These are phyloP conservation scores for Oncorhynchus kisutch DNA, from an alignment of 2,113 vertebrate species.

Conservation along the genomic window DNA sequence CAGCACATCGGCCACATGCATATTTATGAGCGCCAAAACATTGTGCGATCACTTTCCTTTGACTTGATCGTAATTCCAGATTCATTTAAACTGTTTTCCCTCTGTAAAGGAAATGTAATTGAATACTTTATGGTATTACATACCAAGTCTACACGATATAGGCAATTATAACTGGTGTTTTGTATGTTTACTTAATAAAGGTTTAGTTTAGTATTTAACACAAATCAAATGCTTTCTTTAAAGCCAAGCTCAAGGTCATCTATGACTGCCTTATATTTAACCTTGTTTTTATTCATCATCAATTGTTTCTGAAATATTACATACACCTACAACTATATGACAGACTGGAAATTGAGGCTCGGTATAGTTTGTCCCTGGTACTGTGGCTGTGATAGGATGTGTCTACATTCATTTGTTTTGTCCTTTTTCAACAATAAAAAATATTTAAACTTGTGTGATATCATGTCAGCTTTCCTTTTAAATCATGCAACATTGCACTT, in stretches of 20 bases:
- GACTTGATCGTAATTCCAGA: slow-evolving; percentile 33
- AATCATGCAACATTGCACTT: neutral
- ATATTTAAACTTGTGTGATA: neutral
- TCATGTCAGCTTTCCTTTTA: neutral
- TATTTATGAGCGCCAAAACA: slow-evolving; percentile 43
- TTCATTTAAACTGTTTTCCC: slow-evolving; percentile 24
- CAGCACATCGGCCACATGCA: slow-evolving; percentile 19
- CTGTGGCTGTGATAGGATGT: neutral
- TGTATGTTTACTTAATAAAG: slow-evolving; percentile 17
- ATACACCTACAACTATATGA: too few relatives aligned
- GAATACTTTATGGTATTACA: slow-evolving; percentile 30
- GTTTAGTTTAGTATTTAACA: neutral
- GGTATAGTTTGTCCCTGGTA: neutral
- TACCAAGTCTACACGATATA: slow-evolving; percentile 23
- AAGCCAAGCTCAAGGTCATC: neutral
- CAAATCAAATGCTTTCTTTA: neutral
- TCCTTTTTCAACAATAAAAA: neutral
- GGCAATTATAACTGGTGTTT: neutral
- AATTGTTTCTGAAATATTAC: too few relatives aligned
- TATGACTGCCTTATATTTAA: too few relatives aligned
- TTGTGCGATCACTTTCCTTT: slow-evolving; percentile 20
- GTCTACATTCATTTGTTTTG: neutral
- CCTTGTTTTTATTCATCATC: too few relatives aligned
- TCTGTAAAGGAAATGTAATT: slow-evolving; percentile 8
- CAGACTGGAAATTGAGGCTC: too few relatives aligned